phyloP scores from a whole-genome alignment of 2,888 invertebrate genomes.

The Agrochola litura region DNA sequence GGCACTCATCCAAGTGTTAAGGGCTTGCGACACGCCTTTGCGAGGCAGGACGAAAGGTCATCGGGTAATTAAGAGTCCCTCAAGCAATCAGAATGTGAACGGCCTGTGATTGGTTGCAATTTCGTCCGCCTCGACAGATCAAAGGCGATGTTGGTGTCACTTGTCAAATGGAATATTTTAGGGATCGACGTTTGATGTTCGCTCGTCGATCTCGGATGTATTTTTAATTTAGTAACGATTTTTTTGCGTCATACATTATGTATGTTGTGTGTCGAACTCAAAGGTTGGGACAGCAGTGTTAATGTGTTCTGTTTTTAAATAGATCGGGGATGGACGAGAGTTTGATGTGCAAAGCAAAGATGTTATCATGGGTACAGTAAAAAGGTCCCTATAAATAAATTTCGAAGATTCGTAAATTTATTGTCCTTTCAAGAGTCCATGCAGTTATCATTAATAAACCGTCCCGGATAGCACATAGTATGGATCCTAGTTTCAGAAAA shows the following conservation, averaged over 20 bases:
- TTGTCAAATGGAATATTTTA: conserved; percentile 88
- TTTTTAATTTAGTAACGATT: conserved; percentile 74
- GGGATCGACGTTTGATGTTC: conserved; percentile 79
- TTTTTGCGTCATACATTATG: conserved; percentile 68
- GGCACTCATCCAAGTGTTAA: conserved; percentile 83
- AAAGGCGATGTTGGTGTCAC: conserved; percentile 82
- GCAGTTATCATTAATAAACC: not conserved
- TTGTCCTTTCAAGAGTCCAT: not conserved
- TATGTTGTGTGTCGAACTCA: conserved; percentile 49
- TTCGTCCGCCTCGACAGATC: conserved; percentile 77
- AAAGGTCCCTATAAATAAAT: not conserved
- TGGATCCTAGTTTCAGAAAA: not conserved
- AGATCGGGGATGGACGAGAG: conserved; percentile 14
- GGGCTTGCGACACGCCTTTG: conserved; percentile 81
- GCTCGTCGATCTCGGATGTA: conserved; percentile 69
- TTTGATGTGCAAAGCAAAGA: conserved; percentile 25
- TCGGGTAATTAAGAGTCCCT: conserved; percentile 88
- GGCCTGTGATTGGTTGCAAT: conserved; percentile 86
- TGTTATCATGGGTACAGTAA: conserved; percentile 15
- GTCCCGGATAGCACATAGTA: not conserved
- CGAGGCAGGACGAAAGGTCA: conserved; percentile 82
- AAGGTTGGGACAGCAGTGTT: conserved; percentile 45
- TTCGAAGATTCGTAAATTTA: not conserved
- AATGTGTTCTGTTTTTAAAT: conserved; percentile 57
- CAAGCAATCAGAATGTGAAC: conserved; percentile 86